Evolutionary conservation across 2,888 invertebrate species (phyloP).

Genomic region (Steromphala cineraria): DNA sequence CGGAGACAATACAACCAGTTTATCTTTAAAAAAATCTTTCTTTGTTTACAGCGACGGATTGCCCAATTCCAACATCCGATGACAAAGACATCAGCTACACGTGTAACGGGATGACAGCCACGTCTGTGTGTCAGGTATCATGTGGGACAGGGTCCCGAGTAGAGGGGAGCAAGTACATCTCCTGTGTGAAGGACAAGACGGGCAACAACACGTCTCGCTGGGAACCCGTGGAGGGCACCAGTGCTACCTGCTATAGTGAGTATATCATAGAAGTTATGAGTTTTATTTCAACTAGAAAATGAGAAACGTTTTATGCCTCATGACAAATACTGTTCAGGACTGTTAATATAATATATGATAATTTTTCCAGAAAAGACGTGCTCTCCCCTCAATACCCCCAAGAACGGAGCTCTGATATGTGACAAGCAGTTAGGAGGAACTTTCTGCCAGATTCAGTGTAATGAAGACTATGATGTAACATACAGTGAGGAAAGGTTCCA

Average conservation of each 20-base stretch:
- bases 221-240: neutral
- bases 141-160: neutral
- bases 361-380: neutral
- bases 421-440: neutral
- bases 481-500: neutral
- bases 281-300: no score
- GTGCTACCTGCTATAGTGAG: neutral
- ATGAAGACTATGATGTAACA: neutral
- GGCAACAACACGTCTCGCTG: neutral
- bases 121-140: neutral
- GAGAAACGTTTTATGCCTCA: no score
- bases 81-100: neutral
- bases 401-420: slow-evolving; percentile 4
- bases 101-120: neutral
- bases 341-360: no score
- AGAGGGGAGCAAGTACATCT: neutral
- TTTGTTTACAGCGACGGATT: neutral
- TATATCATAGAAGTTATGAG: no score
- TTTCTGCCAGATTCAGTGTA: neutral
- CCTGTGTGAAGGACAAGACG: neutral
- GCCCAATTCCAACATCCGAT: neutral
- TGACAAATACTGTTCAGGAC: no score
- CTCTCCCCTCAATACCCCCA: neutral
- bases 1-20: no score
- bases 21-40: no score